phyloP scores from a whole-genome alignment of 2,113 vertebrate genomes.

The Callocephalon fimbriatum region DNA sequence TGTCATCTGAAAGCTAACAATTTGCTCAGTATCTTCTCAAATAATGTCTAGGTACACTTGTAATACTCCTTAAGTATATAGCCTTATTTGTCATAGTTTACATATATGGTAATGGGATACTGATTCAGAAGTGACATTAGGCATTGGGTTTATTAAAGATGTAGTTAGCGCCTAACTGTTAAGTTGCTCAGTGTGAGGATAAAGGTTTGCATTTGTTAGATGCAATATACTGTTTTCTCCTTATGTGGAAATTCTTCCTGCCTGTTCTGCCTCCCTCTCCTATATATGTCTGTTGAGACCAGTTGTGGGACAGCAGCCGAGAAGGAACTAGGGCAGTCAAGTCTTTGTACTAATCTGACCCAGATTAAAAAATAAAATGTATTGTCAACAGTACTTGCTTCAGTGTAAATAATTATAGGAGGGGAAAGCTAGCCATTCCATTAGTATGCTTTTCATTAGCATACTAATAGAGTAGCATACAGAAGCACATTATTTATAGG shows the following conservation, averaged over 20 bases:
- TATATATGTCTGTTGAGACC: not conserved
- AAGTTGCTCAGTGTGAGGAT: not conserved
- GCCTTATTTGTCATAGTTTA: not conserved
- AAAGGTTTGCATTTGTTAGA: not conserved
- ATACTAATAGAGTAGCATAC: not conserved
- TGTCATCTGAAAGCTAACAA: not conserved
- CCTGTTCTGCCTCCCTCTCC: not conserved
- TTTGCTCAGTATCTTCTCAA: not conserved
- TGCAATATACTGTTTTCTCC: not conserved
- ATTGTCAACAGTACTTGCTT: not conserved
- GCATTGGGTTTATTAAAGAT: not conserved
- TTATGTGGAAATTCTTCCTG: not conserved
- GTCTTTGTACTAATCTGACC: not conserved
- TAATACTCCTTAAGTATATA: not conserved
- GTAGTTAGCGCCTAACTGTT: rapidly evolving
- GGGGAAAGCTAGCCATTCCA: not conserved
- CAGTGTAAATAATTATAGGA: not conserved
- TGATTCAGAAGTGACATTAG: not conserved
- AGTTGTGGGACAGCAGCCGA: not conserved
- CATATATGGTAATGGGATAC: not conserved
- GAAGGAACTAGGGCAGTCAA: not conserved
- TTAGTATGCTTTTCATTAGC: conserved; percentile 3
- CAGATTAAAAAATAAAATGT: not conserved
- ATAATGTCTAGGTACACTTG: not conserved
- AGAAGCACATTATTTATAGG: not conserved